A percentile compares a stretch with the other conserved stretches of the same genome.
These are phyloP conservation scores for Cyprinodon tularosa DNA, from an alignment of 2,113 vertebrate species.

Conservation along the genomic window DNA sequence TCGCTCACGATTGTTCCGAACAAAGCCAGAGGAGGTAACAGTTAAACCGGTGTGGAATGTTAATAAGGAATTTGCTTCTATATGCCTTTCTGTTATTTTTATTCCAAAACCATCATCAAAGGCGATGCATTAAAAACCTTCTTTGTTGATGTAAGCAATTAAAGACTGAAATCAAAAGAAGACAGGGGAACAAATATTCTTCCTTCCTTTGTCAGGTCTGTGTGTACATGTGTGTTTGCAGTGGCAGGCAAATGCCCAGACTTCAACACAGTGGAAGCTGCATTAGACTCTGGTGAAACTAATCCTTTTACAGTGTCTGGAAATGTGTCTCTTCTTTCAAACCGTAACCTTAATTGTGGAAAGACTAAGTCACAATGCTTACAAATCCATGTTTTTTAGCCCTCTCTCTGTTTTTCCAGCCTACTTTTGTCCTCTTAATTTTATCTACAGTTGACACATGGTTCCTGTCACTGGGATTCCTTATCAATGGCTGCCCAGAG, in stretches of 20 bases:
- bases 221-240: conserved; percentile 11
- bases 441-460: conserved; percentile 65
- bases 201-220: conserved; percentile 1
- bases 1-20: conserved; percentile 37
- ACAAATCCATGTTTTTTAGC: conserved; percentile 25
- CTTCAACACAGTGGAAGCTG: conserved; percentile 31
- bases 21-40: conserved; percentile 35
- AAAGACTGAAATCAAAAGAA: neutral
- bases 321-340: conserved; percentile 41
- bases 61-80: conserved; percentile 42
- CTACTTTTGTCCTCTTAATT: conserved; percentile 50
- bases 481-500: conserved; percentile 67
- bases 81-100: neutral
- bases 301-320: conserved; percentile 67
- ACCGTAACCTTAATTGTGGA: conserved; percentile 55
- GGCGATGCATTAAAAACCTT: conserved; percentile 4
- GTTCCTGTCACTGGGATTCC: conserved; percentile 34
- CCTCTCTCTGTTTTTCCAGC: conserved; percentile 3
- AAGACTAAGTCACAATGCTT: conserved; percentile 29
- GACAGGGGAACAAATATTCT: neutral
- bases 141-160: neutral
- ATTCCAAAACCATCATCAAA: conserved; percentile 12
- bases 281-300: conserved; percentile 48
- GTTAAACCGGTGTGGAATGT: conserved; percentile 22
- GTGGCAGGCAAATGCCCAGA: conserved; percentile 27